These are phyloP conservation scores for Octonoba sinensis DNA, from an alignment of 2,888 invertebrate species.

Conservation along the genomic window DNA sequence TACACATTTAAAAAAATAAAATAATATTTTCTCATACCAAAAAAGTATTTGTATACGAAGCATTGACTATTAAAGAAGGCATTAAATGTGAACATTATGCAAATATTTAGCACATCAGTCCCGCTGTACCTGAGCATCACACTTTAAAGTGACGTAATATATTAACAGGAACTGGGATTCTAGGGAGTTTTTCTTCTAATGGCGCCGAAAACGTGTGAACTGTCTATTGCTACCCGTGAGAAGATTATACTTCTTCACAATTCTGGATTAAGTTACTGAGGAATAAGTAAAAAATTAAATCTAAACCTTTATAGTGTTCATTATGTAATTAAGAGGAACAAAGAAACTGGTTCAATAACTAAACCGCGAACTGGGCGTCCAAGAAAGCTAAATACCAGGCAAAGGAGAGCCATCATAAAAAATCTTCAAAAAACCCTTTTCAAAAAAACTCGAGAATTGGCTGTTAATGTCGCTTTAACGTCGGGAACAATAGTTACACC, in stretches of 20 bases:
- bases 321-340: conserved; percentile 2
- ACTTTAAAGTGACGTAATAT: conserved; percentile 1
- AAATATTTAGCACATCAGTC: conserved; percentile 5
- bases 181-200: conserved; percentile 1
- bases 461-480: too few relatives aligned
- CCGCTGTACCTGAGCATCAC: neutral
- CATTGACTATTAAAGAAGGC: conserved; percentile 2
- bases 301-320: neutral
- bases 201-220: neutral
- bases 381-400: conserved; percentile 3
- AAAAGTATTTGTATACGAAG: conserved; percentile 2
- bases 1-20: conserved; percentile 2
- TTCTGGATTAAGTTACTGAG: conserved; percentile 2
- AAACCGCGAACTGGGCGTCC: conserved; percentile 10
- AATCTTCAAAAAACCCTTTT: too few relatives aligned
- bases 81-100: conserved; percentile 2
- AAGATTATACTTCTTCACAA: neutral
- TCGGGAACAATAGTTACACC: too few relatives aligned
- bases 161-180: conserved; percentile 3
- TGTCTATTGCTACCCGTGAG: neutral
- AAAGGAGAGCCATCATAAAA: too few relatives aligned
- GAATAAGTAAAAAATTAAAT: conserved; percentile 7
- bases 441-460: too few relatives aligned
- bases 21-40: neutral
- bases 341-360: conserved; percentile 1